A percentile compares a stretch with the other conserved stretches of the same genome.
These are phyloP conservation scores for Coronaproctus castanopsis DNA, from an alignment of 2,888 invertebrate species.

Conservation along the genomic window DNA sequence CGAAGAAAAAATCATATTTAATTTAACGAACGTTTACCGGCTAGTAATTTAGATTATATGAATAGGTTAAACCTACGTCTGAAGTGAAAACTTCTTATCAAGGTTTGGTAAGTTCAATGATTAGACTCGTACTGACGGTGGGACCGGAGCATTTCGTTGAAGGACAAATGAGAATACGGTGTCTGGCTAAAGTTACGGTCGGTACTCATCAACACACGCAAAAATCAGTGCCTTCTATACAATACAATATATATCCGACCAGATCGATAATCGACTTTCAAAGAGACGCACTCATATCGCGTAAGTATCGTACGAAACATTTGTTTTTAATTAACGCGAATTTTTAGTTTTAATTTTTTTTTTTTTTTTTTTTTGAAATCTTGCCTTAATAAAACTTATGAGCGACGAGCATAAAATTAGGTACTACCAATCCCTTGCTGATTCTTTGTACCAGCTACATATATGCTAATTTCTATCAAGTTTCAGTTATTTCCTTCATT, in stretches of 20 bases:
- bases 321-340: background rate
- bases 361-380: background rate
- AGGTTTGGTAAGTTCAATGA: constrained; percentile 24
- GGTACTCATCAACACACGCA: constrained; percentile 8
- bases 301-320: background rate
- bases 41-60: too few relatives aligned
- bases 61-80: too few relatives aligned
- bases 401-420: too few relatives aligned
- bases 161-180: constrained; percentile 38
- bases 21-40: too few relatives aligned
- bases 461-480: too few relatives aligned
- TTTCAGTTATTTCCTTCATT: too few relatives aligned
- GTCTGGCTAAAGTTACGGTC: constrained; percentile 32
- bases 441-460: too few relatives aligned
- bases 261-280: constrained; percentile 9
- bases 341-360: background rate
- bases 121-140: constrained; percentile 29
- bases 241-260: constrained; percentile 2
- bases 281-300: constrained; percentile 12
- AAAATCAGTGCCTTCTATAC: background rate
- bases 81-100: too few relatives aligned
- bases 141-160: constrained; percentile 32
- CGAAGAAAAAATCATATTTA: too few relatives aligned
- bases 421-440: too few relatives aligned
- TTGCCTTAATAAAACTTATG: too few relatives aligned